A percentile compares a stretch with the other conserved stretches of the same genome.
Evolutionary conservation across 2,113 vertebrate species (phyloP).

Genomic region (Columbina picui): DNA sequence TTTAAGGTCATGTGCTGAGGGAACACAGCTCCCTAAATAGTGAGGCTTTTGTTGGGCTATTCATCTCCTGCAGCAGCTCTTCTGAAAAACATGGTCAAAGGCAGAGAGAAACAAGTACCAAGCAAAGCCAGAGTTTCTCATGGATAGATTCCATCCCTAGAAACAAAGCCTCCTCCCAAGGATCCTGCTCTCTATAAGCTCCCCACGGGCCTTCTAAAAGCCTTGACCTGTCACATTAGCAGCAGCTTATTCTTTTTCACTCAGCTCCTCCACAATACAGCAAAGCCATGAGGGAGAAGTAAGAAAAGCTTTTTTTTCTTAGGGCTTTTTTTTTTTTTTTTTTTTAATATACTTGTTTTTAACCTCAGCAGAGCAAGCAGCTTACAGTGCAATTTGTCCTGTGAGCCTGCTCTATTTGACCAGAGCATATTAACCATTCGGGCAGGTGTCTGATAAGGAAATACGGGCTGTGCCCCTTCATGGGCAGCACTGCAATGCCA

Average conservation of each 20-base stretch:
- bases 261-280: constrained; percentile 25
- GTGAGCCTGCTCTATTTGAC: neutral
- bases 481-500: neutral
- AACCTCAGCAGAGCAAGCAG: neutral
- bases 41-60: constrained; percentile 70
- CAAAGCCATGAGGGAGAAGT: neutral
- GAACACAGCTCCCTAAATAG: constrained; percentile 67
- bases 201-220: constrained; percentile 53
- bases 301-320: neutral
- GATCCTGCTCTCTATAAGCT: constrained; percentile 60
- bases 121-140: constrained; percentile 68
- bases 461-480: neutral
- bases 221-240: constrained; percentile 67
- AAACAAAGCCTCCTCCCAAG: constrained; percentile 63
- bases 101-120: constrained; percentile 58
- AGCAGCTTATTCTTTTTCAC: constrained; percentile 58
- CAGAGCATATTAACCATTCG: neutral
- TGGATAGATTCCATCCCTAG: constrained; percentile 58
- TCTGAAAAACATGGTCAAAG: constrained; percentile 71
- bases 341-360: neutral
- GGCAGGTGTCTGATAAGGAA: constrained; percentile 11
- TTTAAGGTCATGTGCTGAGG: constrained; percentile 70
- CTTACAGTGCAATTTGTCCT: neutral
- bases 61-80: constrained; percentile 64
- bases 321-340: neutral